A percentile compares a stretch with the other conserved stretches of the same genome.
These are phyloP conservation scores for Ammodytes dubius DNA, from an alignment of 2,113 vertebrate species.

Conservation along the genomic window DNA sequence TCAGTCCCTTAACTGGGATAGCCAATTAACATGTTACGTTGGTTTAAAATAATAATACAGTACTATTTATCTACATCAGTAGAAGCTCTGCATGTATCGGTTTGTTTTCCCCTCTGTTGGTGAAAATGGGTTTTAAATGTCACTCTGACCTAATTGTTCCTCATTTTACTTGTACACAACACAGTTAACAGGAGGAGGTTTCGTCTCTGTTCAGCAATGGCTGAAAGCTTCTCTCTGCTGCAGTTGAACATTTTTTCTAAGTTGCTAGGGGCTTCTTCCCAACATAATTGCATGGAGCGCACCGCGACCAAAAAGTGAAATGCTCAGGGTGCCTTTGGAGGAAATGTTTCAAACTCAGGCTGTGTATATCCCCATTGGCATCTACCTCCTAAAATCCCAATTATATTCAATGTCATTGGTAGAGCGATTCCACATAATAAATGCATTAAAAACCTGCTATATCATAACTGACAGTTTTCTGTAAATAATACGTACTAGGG, in stretches of 20 bases:
- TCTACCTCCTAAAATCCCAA: background rate
- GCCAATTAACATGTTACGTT: background rate
- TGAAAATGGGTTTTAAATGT: background rate
- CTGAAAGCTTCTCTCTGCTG: constrained; percentile 22
- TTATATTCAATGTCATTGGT: constrained; percentile 4
- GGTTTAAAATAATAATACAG: background rate
- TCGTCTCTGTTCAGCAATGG: constrained; percentile 5
- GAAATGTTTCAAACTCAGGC: background rate
- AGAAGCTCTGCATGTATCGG: background rate
- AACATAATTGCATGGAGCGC: constrained; percentile 4
- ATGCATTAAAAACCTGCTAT: background rate
- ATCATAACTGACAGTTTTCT: constrained; percentile 1
- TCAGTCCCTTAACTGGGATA: background rate
- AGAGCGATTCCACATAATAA: background rate
- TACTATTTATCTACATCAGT: background rate
- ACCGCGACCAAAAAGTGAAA: constrained; percentile 20
- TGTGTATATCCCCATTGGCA: background rate
- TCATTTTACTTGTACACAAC: background rate
- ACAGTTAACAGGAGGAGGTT: background rate
- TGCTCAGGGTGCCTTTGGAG: constrained; percentile 15
- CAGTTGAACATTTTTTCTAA: constrained; percentile 37
- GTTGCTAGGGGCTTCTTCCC: constrained; percentile 13
- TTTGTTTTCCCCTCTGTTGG: background rate
- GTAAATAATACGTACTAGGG: background rate
- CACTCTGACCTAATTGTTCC: constrained; percentile 1